Percentiles rank a stretch among this genome's conserved stretches.
Evolutionary conservation across 2,113 vertebrate genomes (phyloP).

Genomic region (Alligator mississippiensis): DNA sequence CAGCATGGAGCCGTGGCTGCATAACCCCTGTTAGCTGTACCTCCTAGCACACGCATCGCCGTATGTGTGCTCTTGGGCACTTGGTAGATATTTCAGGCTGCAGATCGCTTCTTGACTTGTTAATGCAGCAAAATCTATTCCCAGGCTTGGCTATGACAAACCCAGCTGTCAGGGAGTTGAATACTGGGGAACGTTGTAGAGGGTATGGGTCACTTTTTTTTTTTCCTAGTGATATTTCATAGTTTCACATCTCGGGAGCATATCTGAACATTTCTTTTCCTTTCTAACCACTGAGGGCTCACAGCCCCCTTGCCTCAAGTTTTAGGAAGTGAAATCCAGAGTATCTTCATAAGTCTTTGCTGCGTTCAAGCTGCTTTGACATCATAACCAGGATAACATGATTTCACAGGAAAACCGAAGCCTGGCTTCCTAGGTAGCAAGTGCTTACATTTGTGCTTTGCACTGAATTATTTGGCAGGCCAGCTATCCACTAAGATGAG

Average conservation of each 20-base stretch:
- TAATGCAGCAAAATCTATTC: background rate
- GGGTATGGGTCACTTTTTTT: background rate
- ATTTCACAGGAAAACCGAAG: background rate
- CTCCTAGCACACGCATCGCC: too few relatives aligned
- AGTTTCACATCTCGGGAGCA: background rate
- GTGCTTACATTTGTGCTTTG: background rate
- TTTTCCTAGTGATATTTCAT: background rate
- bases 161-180: background rate
- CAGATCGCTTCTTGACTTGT: background rate
- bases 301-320: background rate
- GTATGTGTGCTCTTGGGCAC: too few relatives aligned
- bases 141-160: background rate
- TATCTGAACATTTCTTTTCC: background rate
- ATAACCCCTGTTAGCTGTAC: background rate
- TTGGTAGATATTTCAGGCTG: background rate
- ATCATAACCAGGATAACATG: background rate
- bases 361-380: background rate
- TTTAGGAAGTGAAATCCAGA: conserved; percentile 28
- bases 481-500: background rate
- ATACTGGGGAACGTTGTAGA: background rate
- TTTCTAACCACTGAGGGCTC: background rate
- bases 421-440: background rate
- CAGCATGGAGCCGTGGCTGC: background rate
- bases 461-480: background rate
- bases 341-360: conserved; percentile 19